Percentiles rank a stretch among this genome's conserved stretches.
These are phyloP conservation scores for Pocillopora damicornis DNA, from an alignment of 64 coral and sea anemone genomes.

Conservation along the genomic window DNA sequence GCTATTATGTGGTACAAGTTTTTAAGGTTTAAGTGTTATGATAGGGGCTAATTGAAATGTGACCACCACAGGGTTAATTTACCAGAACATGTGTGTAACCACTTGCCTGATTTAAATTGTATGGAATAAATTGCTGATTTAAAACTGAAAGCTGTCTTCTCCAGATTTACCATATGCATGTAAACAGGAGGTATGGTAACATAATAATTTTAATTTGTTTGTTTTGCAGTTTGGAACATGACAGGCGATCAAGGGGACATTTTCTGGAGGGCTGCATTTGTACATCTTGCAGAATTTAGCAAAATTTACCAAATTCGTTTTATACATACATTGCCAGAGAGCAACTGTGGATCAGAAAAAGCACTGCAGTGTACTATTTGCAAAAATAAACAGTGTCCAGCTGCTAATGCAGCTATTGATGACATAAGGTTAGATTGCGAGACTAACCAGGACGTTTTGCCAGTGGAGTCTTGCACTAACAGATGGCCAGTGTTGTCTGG, in stretches of 20 bases:
- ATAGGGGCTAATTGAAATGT: too few relatives aligned
- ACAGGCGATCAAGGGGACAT: constrained; percentile 37
- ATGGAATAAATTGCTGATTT: too few relatives aligned
- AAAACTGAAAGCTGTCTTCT: too few relatives aligned
- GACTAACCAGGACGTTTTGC: background rate
- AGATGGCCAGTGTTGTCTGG: constrained; percentile 25
- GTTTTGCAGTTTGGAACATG: constrained; percentile 63
- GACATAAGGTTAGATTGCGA: constrained; percentile 55
- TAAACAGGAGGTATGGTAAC: background rate
- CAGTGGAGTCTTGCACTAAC: constrained; percentile 38
- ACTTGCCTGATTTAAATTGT: too few relatives aligned
- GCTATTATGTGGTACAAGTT: too few relatives aligned
- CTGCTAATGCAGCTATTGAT: constrained; percentile 65
- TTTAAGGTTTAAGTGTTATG: too few relatives aligned
- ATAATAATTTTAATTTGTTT: background rate
- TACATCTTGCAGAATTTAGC: constrained; percentile 35
- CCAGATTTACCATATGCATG: too few relatives aligned
- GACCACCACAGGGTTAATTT: too few relatives aligned
- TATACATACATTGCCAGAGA: constrained; percentile 50
- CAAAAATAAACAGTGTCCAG: background rate
- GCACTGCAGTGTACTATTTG: constrained; percentile 13
- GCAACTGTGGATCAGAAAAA: background rate
- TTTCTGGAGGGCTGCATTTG: constrained; percentile 61
- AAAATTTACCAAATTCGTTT: constrained; percentile 56
- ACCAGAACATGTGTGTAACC: too few relatives aligned